Evolutionary conservation across 1,140 invertebrate genomes (phyloP).

Genomic region (Varroa destructor): DNA sequence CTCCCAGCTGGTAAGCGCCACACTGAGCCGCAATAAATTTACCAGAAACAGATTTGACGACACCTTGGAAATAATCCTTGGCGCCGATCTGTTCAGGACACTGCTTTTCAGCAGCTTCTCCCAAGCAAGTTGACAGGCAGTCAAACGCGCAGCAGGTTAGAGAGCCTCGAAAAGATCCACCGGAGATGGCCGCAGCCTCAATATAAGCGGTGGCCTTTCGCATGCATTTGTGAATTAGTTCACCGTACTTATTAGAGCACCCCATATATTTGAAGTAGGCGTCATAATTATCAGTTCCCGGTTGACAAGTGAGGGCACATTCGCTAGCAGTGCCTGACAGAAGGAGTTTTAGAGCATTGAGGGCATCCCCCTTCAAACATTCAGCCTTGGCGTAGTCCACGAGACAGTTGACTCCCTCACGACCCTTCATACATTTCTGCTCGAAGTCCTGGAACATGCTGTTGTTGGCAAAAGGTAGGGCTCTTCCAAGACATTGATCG

Average conservation of each 20-base stretch:
- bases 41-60: not conserved
- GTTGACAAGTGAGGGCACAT: constrained; percentile 2
- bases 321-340: not conserved
- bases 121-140: constrained; percentile 1
- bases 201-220: not conserved
- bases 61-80: not conserved
- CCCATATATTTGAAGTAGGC: not conserved
- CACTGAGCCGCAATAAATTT: not conserved
- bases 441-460: not conserved
- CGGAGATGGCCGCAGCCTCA: not conserved
- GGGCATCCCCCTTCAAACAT: constrained; percentile 9
- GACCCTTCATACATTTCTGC: not conserved
- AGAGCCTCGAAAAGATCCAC: not conserved
- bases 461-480: not conserved
- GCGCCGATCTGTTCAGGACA: not conserved
- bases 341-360: not conserved
- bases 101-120: not conserved
- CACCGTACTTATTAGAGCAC: not conserved
- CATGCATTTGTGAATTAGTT: not conserved
- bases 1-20: not conserved
- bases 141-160: not conserved
- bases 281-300: not conserved
- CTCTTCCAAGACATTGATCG: not conserved
- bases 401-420: constrained; percentile 10
- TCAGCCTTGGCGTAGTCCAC: constrained; percentile 4